Evolutionary conservation across 2,888 invertebrate genomes (phyloP).

Genomic region (Venusia cambrica): DNA sequence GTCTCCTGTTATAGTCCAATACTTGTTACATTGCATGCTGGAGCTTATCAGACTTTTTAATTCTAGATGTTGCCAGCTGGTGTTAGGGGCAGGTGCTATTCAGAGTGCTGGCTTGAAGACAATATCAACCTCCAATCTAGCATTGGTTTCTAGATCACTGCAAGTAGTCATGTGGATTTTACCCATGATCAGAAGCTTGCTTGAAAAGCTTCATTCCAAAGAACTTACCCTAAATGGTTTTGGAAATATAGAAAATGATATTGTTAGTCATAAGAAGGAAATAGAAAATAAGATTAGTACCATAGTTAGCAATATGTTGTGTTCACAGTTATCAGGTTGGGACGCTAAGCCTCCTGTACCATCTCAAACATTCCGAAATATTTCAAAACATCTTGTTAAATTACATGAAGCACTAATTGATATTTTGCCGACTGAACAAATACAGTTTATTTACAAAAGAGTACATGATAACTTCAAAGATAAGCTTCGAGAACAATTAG

Average conservation of each 20-base stretch:
- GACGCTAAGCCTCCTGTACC: conserved; percentile 97
- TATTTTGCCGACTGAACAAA: conserved; percentile 90
- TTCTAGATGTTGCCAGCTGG: conserved; percentile 94
- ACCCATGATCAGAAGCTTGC: conserved; percentile 86
- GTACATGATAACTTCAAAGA: conserved; percentile 94
- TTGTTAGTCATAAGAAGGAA: conserved; percentile 94
- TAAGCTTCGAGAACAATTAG: conserved; percentile 90
- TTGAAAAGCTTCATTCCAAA: conserved; percentile 81
- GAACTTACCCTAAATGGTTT: conserved; percentile 77
- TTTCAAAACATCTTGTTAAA: conserved; percentile 93
- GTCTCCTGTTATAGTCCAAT: conserved; percentile 89
- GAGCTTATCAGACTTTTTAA: conserved; percentile 94
- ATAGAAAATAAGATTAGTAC: conserved; percentile 94
- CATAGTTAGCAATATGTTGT: conserved; percentile 93
- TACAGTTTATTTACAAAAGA: conserved; percentile 87
- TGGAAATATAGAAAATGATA: conserved; percentile 88
- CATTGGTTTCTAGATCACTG: conserved; percentile 90
- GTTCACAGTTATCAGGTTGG: conserved; percentile 92
- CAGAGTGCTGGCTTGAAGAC: conserved; percentile 96
- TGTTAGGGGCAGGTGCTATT: conserved; percentile 97
- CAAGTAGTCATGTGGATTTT: conserved; percentile 91
- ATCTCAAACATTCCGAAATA: conserved; percentile 92
- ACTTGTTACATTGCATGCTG: conserved; percentile 91
- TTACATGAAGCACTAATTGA: conserved; percentile 94
- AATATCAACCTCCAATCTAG: conserved; percentile 96